phyloP scores from a whole-genome alignment of 2,797 vertebrate genomes.

The Oreochromis mossambicus region DNA sequence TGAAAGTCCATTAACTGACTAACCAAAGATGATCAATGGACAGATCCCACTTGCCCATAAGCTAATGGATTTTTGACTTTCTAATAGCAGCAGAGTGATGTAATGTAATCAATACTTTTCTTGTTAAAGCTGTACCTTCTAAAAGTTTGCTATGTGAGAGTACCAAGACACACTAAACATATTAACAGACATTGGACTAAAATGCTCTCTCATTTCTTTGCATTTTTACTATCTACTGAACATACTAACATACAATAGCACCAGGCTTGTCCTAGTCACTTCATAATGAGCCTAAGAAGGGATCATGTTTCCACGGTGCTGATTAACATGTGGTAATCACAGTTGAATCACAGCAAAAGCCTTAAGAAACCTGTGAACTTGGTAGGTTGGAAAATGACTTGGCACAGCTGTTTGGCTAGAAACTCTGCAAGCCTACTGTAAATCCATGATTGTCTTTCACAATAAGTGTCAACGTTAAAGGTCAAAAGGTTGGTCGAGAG shows the following conservation, averaged over 20 bases:
- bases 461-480: not conserved
- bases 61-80: not conserved
- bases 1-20: not conserved
- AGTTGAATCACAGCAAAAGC: constrained; percentile 16
- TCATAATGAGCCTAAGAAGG: constrained; percentile 11
- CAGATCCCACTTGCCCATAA: not conserved
- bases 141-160: not conserved
- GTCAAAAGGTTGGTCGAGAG: not conserved
- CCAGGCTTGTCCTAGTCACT: constrained; percentile 6
- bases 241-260: not conserved
- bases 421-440: not conserved
- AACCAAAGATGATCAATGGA: not conserved
- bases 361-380: not conserved
- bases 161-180: not conserved
- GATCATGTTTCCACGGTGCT: constrained; percentile 30
- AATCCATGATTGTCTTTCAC: not conserved
- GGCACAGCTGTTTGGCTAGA: constrained; percentile 8
- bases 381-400: constrained; percentile 27
- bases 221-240: not conserved
- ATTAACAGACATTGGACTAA: not conserved
- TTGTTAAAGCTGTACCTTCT: not conserved
- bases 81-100: not conserved
- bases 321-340: constrained; percentile 42
- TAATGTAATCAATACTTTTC: not conserved
- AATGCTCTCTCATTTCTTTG: not conserved